Conservation (phyloP, 2,797 vertebrate species). For the Sebastolobus alascanus region DNA sequence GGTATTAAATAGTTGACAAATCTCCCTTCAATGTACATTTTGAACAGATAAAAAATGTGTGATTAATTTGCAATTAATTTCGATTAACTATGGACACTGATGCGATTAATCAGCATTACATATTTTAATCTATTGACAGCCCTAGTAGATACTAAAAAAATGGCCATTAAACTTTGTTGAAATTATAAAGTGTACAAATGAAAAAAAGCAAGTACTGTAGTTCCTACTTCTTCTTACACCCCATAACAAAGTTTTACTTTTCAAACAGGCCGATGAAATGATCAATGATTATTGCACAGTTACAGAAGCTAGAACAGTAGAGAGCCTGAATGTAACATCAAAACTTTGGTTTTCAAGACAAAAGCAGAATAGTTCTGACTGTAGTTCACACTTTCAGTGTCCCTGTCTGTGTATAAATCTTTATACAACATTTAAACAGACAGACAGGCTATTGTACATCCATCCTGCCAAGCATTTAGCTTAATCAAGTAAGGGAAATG, state of each 20-base stretch:
- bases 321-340: neutral
- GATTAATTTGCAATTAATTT: too few relatives aligned
- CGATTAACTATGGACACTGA: too few relatives aligned
- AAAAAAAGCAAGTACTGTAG: neutral
- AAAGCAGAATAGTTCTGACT: neutral
- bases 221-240: neutral
- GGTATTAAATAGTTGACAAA: too few relatives aligned
- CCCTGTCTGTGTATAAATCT: neutral
- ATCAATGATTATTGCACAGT: neutral
- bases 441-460: neutral
- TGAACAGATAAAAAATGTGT: too few relatives aligned
- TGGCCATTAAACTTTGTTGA: neutral
- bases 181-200: neutral
- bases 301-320: neutral
- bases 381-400: neutral
- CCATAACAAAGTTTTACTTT: neutral
- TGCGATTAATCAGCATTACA: too few relatives aligned
- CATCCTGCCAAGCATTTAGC: neutral
- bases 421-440: neutral
- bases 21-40: too few relatives aligned
- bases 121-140: too few relatives aligned
- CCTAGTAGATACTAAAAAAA: neutral
- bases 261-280: neutral
- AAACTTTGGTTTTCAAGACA: neutral
- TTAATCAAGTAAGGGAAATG: conserved; percentile 1